phyloP scores from a whole-genome alignment of 1,140 invertebrate genomes.

The Artemia franciscana region DNA sequence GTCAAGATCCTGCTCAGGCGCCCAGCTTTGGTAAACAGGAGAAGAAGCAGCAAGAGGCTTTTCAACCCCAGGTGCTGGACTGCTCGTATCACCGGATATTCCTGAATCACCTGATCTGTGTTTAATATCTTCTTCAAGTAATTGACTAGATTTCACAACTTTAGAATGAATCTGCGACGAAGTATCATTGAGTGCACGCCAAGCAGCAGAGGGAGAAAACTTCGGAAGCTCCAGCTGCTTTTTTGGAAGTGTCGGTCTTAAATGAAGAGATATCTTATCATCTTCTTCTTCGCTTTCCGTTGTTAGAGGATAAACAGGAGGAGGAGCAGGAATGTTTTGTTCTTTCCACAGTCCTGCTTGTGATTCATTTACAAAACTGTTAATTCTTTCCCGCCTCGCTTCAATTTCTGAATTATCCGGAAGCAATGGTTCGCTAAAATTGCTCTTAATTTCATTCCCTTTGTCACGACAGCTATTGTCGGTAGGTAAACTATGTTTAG shows the following conservation, averaged over 20 bases:
- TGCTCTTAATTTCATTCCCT: neutral
- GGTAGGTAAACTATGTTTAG: neutral
- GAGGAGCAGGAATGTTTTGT: neutral
- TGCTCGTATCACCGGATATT: conserved; percentile 41
- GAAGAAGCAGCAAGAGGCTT: conserved; percentile 16
- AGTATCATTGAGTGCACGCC: conserved; percentile 32
- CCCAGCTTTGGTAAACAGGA: conserved; percentile 29
- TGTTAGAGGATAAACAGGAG: neutral
- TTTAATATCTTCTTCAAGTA: neutral
- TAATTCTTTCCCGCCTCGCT: neutral
- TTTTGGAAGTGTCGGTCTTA: conserved; percentile 49
- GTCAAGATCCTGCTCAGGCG: conserved; percentile 51
- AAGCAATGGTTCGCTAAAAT: neutral
- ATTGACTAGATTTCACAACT: neutral
- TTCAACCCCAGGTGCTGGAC: conserved; percentile 19
- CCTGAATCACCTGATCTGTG: conserved; percentile 52
- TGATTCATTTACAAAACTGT: neutral
- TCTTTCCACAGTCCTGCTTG: neutral
- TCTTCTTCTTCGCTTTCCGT: conserved; percentile 12
- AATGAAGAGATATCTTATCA: conserved; percentile 34
- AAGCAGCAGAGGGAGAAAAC: conserved; percentile 58
- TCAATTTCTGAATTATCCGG: neutral
- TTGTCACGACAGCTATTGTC: neutral
- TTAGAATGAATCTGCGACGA: neutral
- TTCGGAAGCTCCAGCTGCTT: conserved; percentile 43